Evolutionary conservation across 2,888 invertebrate genomes (phyloP).

Genomic region (Leptinotarsa rubiginosa): DNA sequence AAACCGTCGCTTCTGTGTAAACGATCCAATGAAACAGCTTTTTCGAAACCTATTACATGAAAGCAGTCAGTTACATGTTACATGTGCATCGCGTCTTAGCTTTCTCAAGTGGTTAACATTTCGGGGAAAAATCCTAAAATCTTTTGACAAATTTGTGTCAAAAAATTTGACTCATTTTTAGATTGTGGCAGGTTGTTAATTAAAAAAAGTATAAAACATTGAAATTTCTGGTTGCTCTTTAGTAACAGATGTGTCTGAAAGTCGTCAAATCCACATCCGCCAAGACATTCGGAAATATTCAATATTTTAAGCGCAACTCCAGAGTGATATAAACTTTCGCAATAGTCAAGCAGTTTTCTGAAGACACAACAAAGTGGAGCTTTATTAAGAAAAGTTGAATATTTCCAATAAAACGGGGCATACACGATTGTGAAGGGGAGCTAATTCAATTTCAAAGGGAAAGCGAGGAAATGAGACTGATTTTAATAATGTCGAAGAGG

Average conservation of each 20-base stretch:
- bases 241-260: neutral
- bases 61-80: too few relatives aligned
- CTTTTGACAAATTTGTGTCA: too few relatives aligned
- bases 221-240: neutral
- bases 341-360: conserved; percentile 2
- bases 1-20: too few relatives aligned
- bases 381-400: neutral
- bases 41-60: too few relatives aligned
- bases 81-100: too few relatives aligned
- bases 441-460: conserved; percentile 17
- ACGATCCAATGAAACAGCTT: too few relatives aligned
- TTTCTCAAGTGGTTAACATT: too few relatives aligned
- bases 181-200: too few relatives aligned
- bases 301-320: neutral
- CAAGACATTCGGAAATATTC: neutral
- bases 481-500: conserved; percentile 20
- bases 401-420: neutral
- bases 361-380: conserved; percentile 1
- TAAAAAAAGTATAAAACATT: neutral
- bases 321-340: neutral
- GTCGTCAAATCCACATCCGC: neutral
- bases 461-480: conserved; percentile 18
- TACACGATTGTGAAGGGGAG: conserved; percentile 4
- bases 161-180: too few relatives aligned
- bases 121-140: too few relatives aligned